phyloP scores from a whole-genome alignment of 2,797 vertebrate species.

The Myotis planiceps region DNA sequence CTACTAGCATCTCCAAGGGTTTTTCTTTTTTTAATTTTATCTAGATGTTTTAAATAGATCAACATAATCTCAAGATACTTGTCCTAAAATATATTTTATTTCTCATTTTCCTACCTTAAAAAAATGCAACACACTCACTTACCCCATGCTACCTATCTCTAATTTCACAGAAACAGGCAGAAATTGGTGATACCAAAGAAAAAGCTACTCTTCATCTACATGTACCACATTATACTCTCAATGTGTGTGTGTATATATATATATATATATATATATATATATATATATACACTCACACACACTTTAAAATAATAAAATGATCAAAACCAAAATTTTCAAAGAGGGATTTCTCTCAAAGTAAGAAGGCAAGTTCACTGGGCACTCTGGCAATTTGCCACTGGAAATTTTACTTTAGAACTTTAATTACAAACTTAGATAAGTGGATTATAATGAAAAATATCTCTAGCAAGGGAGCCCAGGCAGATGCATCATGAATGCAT shows the following conservation, averaged over 20 bases:
- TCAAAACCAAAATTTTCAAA: conserved; percentile 68
- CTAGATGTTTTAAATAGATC: conserved; percentile 13
- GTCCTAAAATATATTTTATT: conserved; percentile 10
- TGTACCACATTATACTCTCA: neutral
- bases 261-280: neutral
- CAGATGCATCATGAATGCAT: conserved; percentile 87
- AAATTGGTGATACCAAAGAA: neutral
- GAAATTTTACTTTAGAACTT: conserved; percentile 87
- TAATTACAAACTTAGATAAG: conserved; percentile 89
- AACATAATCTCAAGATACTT: neutral
- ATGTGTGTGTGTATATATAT: neutral
- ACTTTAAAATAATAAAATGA: conserved; percentile 28
- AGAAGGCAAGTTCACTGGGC: conserved; percentile 64
- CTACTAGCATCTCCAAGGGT: neutral
- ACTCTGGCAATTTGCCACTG: conserved; percentile 80
- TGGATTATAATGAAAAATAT: conserved; percentile 89
- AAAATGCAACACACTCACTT: neutral
- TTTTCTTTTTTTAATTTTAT: neutral
- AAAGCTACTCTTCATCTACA: neutral
- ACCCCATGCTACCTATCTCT: neutral
- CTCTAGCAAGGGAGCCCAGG: conserved; percentile 85
- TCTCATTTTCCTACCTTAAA: neutral
- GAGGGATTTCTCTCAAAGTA: conserved; percentile 65
- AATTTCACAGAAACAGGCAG: conserved; percentile 14
- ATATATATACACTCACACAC: neutral